These are phyloP conservation scores for Scelioninae gen. 1 DNA, from an alignment of 2,888 invertebrate species.

Conservation along the genomic window DNA sequence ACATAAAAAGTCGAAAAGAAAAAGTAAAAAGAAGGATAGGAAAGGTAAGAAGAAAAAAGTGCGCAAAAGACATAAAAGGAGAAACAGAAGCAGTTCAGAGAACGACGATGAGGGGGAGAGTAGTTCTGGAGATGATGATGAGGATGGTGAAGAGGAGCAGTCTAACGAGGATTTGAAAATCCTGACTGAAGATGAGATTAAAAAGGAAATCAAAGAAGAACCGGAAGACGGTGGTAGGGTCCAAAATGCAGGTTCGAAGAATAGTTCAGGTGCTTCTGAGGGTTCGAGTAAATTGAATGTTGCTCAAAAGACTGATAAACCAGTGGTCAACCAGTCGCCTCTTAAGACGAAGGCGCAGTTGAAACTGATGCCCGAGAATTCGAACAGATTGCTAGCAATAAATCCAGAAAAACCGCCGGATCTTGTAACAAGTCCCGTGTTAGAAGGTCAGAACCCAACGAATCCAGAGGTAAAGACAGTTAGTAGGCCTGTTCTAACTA, in stretches of 20 bases:
- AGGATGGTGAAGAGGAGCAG: conserved; percentile 40
- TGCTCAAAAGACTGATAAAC: conserved; percentile 48
- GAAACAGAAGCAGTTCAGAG: conserved; percentile 57
- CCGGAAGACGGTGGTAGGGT: conserved; percentile 28
- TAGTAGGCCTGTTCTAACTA: conserved; percentile 45
- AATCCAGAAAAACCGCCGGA: conserved; percentile 53
- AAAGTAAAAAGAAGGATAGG: conserved; percentile 72
- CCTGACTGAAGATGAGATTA: conserved; percentile 77
- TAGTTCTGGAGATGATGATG: conserved; percentile 26
- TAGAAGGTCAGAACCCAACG: no score
- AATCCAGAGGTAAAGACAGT: not conserved
- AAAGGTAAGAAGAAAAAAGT: conserved; percentile 73
- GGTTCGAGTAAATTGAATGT: not conserved
- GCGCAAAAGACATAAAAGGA: conserved; percentile 70
- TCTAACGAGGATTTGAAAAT: conserved; percentile 63
- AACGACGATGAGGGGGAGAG: conserved; percentile 49
- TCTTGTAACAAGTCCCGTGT: not conserved
- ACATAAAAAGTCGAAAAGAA: conserved; percentile 73
- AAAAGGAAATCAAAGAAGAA: conserved; percentile 71
- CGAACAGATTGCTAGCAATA: conserved; percentile 21
- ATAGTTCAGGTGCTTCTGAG: not conserved
- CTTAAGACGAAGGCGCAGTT: conserved; percentile 78
- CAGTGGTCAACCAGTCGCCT: conserved; percentile 29
- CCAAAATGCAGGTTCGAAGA: not conserved
- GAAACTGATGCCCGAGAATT: conserved; percentile 76